phyloP scores from a whole-genome alignment of 2,888 invertebrate genomes.

The Neoscelio sp. region DNA sequence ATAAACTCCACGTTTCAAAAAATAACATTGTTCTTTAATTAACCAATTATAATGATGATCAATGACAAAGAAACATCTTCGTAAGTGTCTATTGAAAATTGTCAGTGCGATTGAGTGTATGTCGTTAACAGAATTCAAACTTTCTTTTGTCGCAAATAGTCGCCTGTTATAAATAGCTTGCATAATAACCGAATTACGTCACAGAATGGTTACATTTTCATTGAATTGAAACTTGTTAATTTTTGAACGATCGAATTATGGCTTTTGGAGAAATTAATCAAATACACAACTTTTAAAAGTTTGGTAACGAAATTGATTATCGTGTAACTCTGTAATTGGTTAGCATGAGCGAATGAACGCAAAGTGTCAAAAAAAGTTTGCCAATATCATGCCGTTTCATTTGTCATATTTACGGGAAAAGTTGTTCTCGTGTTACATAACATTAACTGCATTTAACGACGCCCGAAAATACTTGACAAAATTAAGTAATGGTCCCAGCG shows the following conservation, averaged over 20 bases:
- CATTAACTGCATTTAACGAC: no score
- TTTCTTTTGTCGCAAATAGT: slow-evolving; percentile 1
- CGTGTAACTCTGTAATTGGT: slow-evolving; percentile 9
- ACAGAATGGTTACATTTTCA: not conserved
- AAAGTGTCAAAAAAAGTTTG: slow-evolving; percentile 3
- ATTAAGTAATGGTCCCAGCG: not conserved
- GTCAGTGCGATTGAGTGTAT: no score
- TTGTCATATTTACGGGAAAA: not conserved
- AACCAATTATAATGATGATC: no score
- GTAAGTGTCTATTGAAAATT: no score
- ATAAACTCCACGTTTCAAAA: slow-evolving; percentile 1
- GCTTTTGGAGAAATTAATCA: slow-evolving; percentile 8
- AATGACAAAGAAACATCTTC: no score
- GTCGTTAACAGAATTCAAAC: slow-evolving; percentile 1
- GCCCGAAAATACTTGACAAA: not conserved
- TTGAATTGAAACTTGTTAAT: slow-evolving; percentile 2
- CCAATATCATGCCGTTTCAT: not conserved
- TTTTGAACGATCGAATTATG: not conserved
- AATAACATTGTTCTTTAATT: not conserved
- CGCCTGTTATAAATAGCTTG: no score
- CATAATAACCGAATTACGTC: no score
- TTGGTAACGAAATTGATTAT: slow-evolving; percentile 6
- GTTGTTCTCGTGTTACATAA: no score
- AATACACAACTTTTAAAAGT: slow-evolving; percentile 13
- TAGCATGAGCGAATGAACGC: not conserved